These are phyloP conservation scores for Helicoverpa assulta DNA, from an alignment of 2,888 invertebrate species.

Conservation along the genomic window DNA sequence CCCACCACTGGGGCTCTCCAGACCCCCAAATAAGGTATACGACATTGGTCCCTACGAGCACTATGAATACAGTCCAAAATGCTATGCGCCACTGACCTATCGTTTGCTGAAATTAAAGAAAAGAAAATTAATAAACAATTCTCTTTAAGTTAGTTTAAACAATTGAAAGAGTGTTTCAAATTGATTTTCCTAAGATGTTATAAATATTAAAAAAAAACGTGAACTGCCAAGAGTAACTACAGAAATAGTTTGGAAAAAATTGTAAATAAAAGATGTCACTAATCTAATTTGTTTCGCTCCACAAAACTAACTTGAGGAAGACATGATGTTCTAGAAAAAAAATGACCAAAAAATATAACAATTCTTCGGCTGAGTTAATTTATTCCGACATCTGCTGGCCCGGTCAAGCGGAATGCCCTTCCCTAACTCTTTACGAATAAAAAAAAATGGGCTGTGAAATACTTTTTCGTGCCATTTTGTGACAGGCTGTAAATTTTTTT, in stretches of 20 bases:
- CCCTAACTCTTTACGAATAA: conserved; percentile 44
- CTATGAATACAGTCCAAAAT: conserved; percentile 94
- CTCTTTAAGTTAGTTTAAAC: too few species aligned
- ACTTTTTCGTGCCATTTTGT: background rate
- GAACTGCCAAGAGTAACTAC: too few species aligned
- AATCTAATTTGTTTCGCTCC: conserved; percentile 12
- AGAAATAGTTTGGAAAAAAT: too few species aligned
- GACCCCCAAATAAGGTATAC: conserved; percentile 93
- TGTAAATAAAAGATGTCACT: background rate
- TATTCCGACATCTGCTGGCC: conserved; percentile 35
- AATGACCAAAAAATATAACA: conserved; percentile 26
- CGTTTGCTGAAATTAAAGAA: conserved; percentile 87
- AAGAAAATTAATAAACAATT: background rate
- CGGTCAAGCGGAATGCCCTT: conserved; percentile 38
- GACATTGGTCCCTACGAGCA: conserved; percentile 92
- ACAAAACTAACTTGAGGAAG: conserved; percentile 33
- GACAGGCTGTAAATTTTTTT: conserved; percentile 1
- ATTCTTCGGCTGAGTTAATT: conserved; percentile 43
- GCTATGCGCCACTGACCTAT: conserved; percentile 93
- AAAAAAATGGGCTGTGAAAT: conserved; percentile 12
- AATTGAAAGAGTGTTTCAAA: too few species aligned
- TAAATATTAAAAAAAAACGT: too few species aligned
- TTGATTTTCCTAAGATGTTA: too few species aligned
- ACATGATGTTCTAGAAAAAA: conserved; percentile 28
- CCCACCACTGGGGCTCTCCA: conserved; percentile 95